Base-by-base conservation (phyloP, 2,888 invertebrate species). In the Idaea biselata region DNA sequence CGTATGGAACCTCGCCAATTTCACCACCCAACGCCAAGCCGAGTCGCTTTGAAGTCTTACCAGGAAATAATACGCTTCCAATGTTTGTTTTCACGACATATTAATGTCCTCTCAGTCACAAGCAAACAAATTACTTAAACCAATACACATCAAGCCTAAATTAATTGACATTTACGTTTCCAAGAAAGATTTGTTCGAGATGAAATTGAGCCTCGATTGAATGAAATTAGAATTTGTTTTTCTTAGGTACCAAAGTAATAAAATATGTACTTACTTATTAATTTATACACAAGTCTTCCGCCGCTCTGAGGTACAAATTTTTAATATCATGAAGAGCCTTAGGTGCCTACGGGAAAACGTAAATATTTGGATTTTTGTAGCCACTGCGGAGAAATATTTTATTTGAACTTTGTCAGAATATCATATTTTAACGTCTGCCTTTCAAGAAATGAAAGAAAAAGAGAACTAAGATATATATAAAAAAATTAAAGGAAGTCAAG, bases 1-100 rank as follows among this genome's bases (percentile, higher is more conserved):
- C 73, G 71, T 63, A 54, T 80, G 80, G 79, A 77, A 69, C 66
- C 57, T 17, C 64, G 80, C 80, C 80, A 79, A 78, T 66, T 67
- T 60, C 60, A 65, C 62, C 62, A 65, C 55, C 59, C 66, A n/a
- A 67, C 66, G 62, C 61, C 71, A 61, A 60, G 63, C 63, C 63
- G 55, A 63, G 59, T 32, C 60, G 56, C 72, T 79, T 80, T 79
- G 78, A 79, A 74, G 75, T 76, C 58, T 61, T 60, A 67, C 56
- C 74, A 76, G 77, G 77, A 79, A 78, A 70, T 70, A 61, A 69
- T 77, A 68, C 70, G 69, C 69, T 66, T 70, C 73, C 71, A 74
- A 69, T 78, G 62, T 73, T 68, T 59, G 68, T 62, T 67, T 66
- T 63, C 58, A 64, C 67, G 64, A 65, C 64, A 65, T 69, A 70